Percentiles rank a stretch among this genome's conserved stretches.
phyloP scores from a whole-genome alignment of 2,113 vertebrate species.

The Mustela lutreola region DNA sequence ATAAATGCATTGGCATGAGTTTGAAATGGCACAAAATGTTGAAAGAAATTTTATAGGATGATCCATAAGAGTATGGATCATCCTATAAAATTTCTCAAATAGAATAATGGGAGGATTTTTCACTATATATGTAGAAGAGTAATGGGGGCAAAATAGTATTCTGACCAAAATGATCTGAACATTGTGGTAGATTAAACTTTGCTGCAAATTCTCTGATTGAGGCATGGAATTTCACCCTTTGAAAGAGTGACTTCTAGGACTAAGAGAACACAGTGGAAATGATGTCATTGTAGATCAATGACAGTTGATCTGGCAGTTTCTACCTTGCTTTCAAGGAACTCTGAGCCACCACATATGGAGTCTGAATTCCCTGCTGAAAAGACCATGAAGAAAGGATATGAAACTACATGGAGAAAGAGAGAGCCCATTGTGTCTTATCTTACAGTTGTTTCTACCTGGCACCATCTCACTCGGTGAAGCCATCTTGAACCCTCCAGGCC shows the following conservation, averaged over 20 bases:
- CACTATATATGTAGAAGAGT: not conserved
- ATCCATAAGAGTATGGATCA: not conserved
- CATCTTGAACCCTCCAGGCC: not conserved
- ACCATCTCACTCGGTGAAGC: not conserved
- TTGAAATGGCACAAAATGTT: not conserved
- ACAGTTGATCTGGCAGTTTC: not conserved
- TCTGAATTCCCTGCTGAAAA: not conserved
- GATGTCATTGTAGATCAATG: not conserved
- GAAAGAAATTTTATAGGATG: not conserved
- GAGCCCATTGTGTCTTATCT: rapidly evolving
- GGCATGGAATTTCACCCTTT: not conserved
- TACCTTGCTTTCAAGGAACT: not conserved
- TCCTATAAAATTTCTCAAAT: not conserved
- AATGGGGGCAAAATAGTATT: not conserved
- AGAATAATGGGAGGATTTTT: not conserved
- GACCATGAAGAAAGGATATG: not conserved
- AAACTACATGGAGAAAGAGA: rapidly evolving
- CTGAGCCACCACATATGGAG: not conserved
- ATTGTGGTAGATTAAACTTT: not conserved
- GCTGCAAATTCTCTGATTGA: not conserved
- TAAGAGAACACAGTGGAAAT: not conserved
- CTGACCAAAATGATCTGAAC: not conserved
- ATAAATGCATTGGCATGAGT: not conserved
- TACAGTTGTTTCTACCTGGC: not conserved
- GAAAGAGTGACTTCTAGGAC: not conserved